These are phyloP conservation scores for Thamnophis sirtalis DNA, from an alignment of 2,113 vertebrate species.

Conservation along the genomic window DNA sequence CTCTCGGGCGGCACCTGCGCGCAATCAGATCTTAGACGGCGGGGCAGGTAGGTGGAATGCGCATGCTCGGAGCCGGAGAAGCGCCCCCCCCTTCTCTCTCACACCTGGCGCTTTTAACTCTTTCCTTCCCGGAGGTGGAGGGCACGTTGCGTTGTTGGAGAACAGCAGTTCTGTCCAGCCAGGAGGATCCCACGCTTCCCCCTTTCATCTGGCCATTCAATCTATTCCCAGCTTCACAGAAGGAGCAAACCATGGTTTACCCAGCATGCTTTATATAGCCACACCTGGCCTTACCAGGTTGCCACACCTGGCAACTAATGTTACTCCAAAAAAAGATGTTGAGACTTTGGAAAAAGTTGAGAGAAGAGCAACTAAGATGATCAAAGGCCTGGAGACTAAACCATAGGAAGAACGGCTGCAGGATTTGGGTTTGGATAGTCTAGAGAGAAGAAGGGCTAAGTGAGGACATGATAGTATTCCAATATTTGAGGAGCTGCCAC, in stretches of 20 bases:
- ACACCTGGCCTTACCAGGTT: too few relatives aligned
- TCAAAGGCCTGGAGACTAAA: too few relatives aligned
- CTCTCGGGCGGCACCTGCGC: not conserved
- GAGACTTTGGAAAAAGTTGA: too few relatives aligned
- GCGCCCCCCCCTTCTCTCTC: too few relatives aligned
- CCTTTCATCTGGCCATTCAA: not conserved
- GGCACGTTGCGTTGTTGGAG: not conserved
- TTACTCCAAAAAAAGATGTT: not conserved
- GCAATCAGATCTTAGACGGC: not conserved
- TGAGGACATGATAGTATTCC: too few relatives aligned
- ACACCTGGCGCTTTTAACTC: not conserved
- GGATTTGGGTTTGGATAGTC: too few relatives aligned
- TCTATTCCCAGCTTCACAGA: not conserved
- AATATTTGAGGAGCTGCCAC: too few relatives aligned
- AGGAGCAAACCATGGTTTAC: not conserved
- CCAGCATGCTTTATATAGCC: not conserved
- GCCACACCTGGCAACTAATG: too few relatives aligned
- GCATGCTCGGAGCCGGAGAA: not conserved
- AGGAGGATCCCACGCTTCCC: rapidly evolving
- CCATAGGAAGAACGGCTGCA: too few relatives aligned
- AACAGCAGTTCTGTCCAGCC: not conserved
- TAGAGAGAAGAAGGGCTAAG: too few relatives aligned
- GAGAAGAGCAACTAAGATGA: too few relatives aligned
- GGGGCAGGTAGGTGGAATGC: not conserved
- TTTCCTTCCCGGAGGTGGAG: not conserved